Percentiles rank a stretch among this genome's conserved stretches.
Conservation (phyloP, 2,113 vertebrate species). For the Sylvia atricapilla region DNA sequence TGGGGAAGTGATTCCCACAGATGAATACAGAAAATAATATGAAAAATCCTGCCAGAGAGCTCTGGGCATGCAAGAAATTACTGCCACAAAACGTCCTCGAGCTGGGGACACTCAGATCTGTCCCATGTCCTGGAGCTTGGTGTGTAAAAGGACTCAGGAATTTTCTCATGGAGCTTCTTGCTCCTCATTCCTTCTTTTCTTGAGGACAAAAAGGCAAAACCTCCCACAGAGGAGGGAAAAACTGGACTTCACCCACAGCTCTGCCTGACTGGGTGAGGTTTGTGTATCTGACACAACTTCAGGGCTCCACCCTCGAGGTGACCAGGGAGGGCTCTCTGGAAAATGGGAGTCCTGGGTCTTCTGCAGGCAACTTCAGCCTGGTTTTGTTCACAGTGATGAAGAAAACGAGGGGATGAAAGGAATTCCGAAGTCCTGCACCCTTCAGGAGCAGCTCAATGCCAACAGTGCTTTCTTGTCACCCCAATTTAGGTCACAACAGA, state of each 20-base stretch:
- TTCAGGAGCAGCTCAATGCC: background rate
- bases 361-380: background rate
- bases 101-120: background rate
- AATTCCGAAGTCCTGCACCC: background rate
- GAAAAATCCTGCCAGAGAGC: background rate
- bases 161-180: background rate
- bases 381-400: background rate
- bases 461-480: background rate
- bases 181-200: background rate
- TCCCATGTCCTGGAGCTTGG: background rate
- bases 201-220: background rate
- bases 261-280: background rate
- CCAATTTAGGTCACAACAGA: background rate
- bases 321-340: background rate
- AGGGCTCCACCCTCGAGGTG: background rate
- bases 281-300: background rate
- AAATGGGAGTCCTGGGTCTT: background rate
- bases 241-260: background rate
- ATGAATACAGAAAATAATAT: background rate
- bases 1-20: background rate
- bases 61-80: background rate
- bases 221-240: background rate
- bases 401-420: background rate
- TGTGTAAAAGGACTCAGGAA: background rate
- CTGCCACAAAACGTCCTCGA: background rate